A percentile compares a stretch with the other conserved stretches of the same genome.
Evolutionary conservation across 2,113 vertebrate genomes (phyloP).

Genomic region (Xenopus laevis): DNA sequence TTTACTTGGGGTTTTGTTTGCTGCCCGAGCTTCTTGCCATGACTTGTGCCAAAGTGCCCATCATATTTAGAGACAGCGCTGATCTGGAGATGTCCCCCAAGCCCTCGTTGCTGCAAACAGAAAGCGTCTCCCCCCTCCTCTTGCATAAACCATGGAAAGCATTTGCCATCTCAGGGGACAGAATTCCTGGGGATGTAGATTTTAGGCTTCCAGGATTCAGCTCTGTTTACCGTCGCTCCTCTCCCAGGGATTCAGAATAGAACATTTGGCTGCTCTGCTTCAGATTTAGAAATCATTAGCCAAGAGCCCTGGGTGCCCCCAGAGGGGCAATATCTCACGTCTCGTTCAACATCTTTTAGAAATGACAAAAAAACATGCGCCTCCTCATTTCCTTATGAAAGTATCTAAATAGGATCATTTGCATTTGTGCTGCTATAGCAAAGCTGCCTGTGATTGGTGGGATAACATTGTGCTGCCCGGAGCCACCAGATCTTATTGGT

Average conservation of each 20-base stretch:
- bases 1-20: too few relatives aligned
- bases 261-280: background rate
- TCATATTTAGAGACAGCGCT: too few relatives aligned
- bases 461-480: too few relatives aligned
- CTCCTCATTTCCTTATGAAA: background rate
- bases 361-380: background rate
- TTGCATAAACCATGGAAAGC: too few relatives aligned
- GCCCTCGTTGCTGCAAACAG: too few relatives aligned
- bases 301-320: background rate
- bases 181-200: constrained; percentile 3
- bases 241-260: background rate
- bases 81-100: too few relatives aligned
- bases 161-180: too few relatives aligned
- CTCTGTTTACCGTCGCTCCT: background rate
- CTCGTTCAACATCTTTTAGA: background rate
- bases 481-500: too few relatives aligned
- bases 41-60: too few relatives aligned
- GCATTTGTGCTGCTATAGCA: background rate
- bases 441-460: background rate
- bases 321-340: background rate
- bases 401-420: background rate
- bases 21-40: too few relatives aligned
- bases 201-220: background rate
- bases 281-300: constrained; percentile 19
- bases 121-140: too few relatives aligned